Percentiles rank a stretch among this genome's conserved stretches.
Evolutionary conservation across 2,113 vertebrate genomes (phyloP).

Genomic region (Callipepla californica): DNA sequence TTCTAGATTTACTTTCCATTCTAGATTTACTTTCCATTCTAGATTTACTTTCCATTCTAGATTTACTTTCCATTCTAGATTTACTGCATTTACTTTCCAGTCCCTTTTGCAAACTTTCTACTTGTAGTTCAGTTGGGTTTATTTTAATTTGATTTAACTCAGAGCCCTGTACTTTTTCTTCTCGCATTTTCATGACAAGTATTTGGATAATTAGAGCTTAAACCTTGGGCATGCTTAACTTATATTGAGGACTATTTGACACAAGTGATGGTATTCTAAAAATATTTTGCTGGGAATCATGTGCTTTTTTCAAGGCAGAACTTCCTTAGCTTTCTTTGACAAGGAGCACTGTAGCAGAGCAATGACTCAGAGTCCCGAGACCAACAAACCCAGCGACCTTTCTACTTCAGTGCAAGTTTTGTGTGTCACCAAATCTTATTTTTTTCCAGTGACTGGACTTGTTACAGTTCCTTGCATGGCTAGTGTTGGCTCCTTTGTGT

Average conservation of each 20-base stretch:
- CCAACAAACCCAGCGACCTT: background rate
- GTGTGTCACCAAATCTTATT: background rate
- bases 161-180: background rate
- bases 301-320: background rate
- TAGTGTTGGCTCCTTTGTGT: background rate
- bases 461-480: background rate
- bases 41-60: background rate
- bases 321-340: background rate
- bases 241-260: background rate
- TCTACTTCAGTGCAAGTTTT: background rate
- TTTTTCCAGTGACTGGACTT: background rate
- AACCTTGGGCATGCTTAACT: background rate
- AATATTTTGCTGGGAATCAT: background rate
- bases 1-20: background rate
- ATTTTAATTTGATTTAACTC: background rate
- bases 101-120: background rate
- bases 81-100: background rate
- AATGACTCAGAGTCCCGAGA: background rate
- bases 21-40: background rate
- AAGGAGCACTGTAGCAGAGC: background rate
- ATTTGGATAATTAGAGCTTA: background rate
- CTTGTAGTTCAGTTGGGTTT: background rate
- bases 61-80: background rate
- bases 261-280: background rate
- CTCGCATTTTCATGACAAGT: background rate